Conservation (phyloP, 2,113 vertebrate genomes). For the Perccottus glenii region DNA sequence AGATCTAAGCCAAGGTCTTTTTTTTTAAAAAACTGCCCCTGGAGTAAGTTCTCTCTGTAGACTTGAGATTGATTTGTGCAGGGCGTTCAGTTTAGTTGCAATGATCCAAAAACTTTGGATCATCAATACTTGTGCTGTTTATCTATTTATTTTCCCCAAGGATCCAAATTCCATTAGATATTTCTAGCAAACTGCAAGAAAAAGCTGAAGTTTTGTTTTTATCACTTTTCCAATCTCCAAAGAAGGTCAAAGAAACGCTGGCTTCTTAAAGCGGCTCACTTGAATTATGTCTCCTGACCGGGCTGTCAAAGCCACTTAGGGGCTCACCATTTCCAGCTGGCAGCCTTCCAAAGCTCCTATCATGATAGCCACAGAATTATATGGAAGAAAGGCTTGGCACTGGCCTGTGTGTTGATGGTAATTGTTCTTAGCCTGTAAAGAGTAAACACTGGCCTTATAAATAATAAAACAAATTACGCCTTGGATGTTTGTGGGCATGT, state of each 20-base stretch:
- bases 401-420: slow-evolving; percentile 14
- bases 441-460: slow-evolving; percentile 15
- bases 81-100: background rate
- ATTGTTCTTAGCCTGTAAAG: slow-evolving; percentile 17
- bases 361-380: slow-evolving; percentile 3
- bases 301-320: slow-evolving; percentile 10
- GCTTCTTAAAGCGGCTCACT: slow-evolving; percentile 4
- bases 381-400: slow-evolving; percentile 12
- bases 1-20: background rate
- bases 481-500: background rate
- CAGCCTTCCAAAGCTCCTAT: slow-evolving; percentile 6
- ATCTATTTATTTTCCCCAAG: slow-evolving; percentile 7
- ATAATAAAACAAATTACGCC: slow-evolving; percentile 16
- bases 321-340: slow-evolving; percentile 7
- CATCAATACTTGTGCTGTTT: background rate
- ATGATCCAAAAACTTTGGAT: background rate
- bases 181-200: background rate
- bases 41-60: background rate
- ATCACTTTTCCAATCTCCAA: slow-evolving; percentile 7
- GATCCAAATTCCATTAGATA: background rate
- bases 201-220: background rate
- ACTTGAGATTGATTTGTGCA: background rate
- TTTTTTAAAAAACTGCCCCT: background rate
- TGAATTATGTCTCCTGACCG: slow-evolving; percentile 19
- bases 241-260: slow-evolving; percentile 1